Conservation (phyloP, 30 jellyfish, hydroid and myxozoan genomes). For the Mastigias papua region DNA sequence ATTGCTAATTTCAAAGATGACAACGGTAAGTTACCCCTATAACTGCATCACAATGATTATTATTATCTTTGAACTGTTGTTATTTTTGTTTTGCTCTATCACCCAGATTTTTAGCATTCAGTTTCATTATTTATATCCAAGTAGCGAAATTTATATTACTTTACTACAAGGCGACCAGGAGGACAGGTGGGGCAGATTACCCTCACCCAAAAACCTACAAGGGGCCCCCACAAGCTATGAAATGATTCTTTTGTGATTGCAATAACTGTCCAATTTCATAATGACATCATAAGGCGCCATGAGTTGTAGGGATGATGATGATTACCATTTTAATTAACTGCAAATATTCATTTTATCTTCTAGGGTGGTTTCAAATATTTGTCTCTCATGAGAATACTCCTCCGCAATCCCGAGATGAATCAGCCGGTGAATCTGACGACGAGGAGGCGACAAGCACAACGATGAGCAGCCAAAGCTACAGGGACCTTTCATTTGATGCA, state of each 20-base stretch:
- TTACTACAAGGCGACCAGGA: too few species aligned
- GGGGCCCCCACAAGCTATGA: too few species aligned
- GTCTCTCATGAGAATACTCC: constrained; percentile 71
- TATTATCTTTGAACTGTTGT: background rate
- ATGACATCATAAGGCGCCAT: too few species aligned
- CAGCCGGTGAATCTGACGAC: constrained; percentile 79
- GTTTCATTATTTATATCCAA: too few species aligned
- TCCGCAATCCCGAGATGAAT: constrained; percentile 46
- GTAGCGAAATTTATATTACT: too few species aligned
- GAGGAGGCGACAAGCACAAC: constrained; percentile 76
- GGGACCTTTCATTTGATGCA: constrained; percentile 68
- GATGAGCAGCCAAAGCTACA: constrained; percentile 50
- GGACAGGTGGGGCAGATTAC: too few species aligned
- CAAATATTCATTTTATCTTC: background rate
- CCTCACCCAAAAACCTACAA: too few species aligned
- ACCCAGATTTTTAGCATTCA: background rate
- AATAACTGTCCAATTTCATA: too few species aligned
- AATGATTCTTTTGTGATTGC: too few species aligned
- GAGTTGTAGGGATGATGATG: background rate
- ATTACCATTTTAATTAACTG: background rate
- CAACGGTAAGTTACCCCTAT: constrained; percentile 77
- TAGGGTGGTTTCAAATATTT: constrained; percentile 92
- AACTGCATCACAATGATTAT: background rate
- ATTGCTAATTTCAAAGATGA: constrained; percentile 80
- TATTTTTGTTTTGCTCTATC: background rate